A percentile compares a stretch with the other conserved stretches of the same genome.
Evolutionary conservation across 2,888 invertebrate genomes (phyloP).

Genomic region (Meteorus cinctellus): DNA sequence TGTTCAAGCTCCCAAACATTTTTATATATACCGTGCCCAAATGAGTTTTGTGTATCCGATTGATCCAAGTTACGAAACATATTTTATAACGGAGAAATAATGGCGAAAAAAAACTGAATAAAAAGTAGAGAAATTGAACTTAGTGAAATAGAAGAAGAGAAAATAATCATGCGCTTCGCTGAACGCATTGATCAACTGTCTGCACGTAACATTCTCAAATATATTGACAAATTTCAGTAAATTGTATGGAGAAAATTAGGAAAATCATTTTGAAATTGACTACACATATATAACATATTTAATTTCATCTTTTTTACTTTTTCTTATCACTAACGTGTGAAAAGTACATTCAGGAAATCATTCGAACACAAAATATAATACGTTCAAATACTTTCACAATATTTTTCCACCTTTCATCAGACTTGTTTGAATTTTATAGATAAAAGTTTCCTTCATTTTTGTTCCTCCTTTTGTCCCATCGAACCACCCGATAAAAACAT

Average conservation of each 20-base stretch:
- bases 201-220: not conserved
- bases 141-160: not conserved
- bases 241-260: not conserved
- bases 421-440: not conserved
- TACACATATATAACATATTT: not conserved
- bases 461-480: not conserved
- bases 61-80: conserved; percentile 8
- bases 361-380: not conserved
- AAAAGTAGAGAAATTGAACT: too few relatives aligned
- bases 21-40: conserved; percentile 13
- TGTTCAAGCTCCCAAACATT: not conserved
- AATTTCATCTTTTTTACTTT: not conserved
- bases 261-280: not conserved
- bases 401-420: not conserved
- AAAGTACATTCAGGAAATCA: not conserved
- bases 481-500: not conserved
- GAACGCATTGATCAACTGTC: not conserved
- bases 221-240: not conserved
- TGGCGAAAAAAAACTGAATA: not conserved
- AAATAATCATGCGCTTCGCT: not conserved
- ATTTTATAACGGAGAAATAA: not conserved
- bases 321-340: not conserved
- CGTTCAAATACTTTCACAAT: too few relatives aligned
- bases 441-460: not conserved
- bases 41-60: conserved; percentile 7